Evolutionary conservation across 2,113 vertebrate species (phyloP).

Genomic region (Sceloporus undulatus): DNA sequence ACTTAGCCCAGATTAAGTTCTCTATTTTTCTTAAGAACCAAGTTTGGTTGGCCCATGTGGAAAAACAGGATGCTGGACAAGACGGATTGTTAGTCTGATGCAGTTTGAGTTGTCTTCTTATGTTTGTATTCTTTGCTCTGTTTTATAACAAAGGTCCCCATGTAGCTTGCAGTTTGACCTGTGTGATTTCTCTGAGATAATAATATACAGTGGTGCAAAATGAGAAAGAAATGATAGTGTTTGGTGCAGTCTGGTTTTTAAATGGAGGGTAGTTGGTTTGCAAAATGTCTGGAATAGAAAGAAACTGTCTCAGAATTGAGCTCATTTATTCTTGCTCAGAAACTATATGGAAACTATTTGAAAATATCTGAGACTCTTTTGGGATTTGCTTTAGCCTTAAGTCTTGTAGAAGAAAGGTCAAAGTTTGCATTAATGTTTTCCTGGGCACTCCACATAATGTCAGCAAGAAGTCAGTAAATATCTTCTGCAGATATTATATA

Average conservation of each 20-base stretch:
- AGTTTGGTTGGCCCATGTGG: neutral
- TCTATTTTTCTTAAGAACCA: neutral
- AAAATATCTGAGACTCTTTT: slow-evolving; percentile 27
- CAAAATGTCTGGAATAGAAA: neutral
- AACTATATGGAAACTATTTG: slow-evolving; percentile 3
- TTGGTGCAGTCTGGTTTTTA: neutral
- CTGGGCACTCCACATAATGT: slow-evolving; percentile 30
- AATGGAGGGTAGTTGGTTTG: neutral
- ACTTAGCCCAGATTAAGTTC: neutral
- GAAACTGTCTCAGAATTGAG: neutral
- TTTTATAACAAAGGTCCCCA: neutral
- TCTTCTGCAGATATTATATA: slow-evolving; percentile 14
- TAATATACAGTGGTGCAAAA: neutral
- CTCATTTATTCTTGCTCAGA: slow-evolving; percentile 27
- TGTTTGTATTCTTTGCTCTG: neutral
- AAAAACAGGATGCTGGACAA: neutral
- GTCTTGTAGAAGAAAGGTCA: slow-evolving; percentile 54
- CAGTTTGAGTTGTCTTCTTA: neutral
- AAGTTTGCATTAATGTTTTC: slow-evolving; percentile 53
- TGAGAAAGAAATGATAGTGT: rapidly evolving
- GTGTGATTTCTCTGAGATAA: neutral
- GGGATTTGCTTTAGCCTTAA: neutral
- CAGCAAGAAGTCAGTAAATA: slow-evolving; percentile 55
- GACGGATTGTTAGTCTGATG: neutral
- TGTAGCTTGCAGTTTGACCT: rapidly evolving